Percentiles rank a stretch among this genome's conserved stretches.
Evolutionary conservation across 2,113 vertebrate species (phyloP).

Genomic region (Myotis davidii): DNA sequence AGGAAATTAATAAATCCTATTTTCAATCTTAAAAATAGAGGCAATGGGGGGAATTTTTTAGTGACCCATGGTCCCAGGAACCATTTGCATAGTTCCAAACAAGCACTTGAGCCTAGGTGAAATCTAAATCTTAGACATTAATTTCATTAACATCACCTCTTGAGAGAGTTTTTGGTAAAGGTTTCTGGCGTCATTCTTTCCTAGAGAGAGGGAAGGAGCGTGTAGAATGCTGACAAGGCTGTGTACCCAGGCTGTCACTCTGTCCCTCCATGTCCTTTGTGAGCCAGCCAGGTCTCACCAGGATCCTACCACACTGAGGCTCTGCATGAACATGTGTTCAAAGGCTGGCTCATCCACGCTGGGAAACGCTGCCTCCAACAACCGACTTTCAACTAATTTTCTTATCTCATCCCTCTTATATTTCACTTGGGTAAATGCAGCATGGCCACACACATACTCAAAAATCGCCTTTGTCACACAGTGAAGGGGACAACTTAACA

Average conservation of each 20-base stretch:
- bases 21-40: not conserved
- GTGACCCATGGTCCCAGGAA: not conserved
- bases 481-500: not conserved
- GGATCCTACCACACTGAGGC: slow-evolving; percentile 68
- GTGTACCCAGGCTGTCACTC: not conserved
- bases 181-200: not conserved
- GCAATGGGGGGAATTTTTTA: accelerated
- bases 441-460: not conserved
- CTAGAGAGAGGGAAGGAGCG: not conserved
- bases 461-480: not conserved
- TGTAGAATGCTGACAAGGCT: accelerated
- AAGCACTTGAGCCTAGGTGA: not conserved
- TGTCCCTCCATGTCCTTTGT: slow-evolving; percentile 48
- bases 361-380: slow-evolving; percentile 62
- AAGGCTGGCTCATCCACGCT: slow-evolving; percentile 52
- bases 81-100: not conserved
- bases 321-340: slow-evolving; percentile 73
- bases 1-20: not conserved
- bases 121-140: not conserved
- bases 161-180: not conserved
- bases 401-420: not conserved
- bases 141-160: not conserved
- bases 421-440: slow-evolving; percentile 68
- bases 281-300: slow-evolving; percentile 52
- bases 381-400: slow-evolving; percentile 52